Conservation (phyloP, 2,797 vertebrate genomes). For the Lacerta viridis region DNA sequence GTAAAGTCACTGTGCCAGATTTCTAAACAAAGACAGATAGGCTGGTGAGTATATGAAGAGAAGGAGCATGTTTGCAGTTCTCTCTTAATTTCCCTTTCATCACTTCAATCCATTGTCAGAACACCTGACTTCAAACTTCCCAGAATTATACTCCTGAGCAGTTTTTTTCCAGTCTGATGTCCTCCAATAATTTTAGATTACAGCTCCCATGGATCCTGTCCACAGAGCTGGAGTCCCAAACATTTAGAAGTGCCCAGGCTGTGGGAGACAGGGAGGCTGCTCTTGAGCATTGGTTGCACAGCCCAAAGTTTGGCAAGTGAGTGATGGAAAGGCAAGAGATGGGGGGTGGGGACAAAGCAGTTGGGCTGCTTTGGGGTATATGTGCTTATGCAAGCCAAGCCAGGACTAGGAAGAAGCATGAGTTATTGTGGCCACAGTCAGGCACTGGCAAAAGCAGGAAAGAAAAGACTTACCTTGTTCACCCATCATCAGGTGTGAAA, state of each 20-base stretch:
- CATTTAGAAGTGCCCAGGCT: neutral
- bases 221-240: neutral
- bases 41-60: conserved; percentile 29
- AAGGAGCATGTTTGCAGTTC: conserved; percentile 26
- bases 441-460: conserved; percentile 55
- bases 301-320: conserved; percentile 55
- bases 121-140: conserved; percentile 69
- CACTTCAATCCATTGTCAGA: conserved; percentile 65
- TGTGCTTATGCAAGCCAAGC: conserved; percentile 55
- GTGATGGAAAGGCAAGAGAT: conserved; percentile 53
- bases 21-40: conserved; percentile 61
- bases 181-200: neutral
- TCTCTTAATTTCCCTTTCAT: conserved; percentile 6
- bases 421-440: conserved; percentile 47
- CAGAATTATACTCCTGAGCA: conserved; percentile 15
- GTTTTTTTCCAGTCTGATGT: neutral
- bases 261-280: neutral
- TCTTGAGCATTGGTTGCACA: conserved; percentile 47
- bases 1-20: conserved; percentile 60
- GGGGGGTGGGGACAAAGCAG: conserved; percentile 38
- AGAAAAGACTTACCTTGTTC: conserved; percentile 93
- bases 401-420: conserved; percentile 50
- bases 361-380: conserved; percentile 42
- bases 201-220: neutral
- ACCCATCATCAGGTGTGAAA: conserved; percentile 97